Base-by-base conservation (phyloP, 2,888 invertebrate genomes). In the Camponotus fellah region DNA sequence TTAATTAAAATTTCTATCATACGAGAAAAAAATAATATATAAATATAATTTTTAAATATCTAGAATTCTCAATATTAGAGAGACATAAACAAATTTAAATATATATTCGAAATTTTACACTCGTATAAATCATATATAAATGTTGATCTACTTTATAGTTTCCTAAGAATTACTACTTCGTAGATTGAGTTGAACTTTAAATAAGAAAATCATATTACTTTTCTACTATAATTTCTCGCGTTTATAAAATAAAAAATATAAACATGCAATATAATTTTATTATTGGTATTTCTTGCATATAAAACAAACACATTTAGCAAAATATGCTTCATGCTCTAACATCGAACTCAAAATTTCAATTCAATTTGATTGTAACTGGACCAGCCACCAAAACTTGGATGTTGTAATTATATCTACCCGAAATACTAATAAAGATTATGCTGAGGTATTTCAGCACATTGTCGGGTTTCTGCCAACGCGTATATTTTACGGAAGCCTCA, bases 401-500 rank as follows among this genome's bases (percentile, higher is more conserved):
- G 4, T 40, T 12, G 12, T 37, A 6, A 53, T 56, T 32, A 37
- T 62, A 77, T 40, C 34, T 32, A 53, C 3, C 12, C 37, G 37
- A 72, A 49, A 46, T 21, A 17, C 14, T 72, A 58, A 53, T 60
- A 58, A 58, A 34, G n/a, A 71, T 9, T 32, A 32, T 2, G 3
- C 9, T 64, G 1, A 6, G 49, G 12, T n/a, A 5, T 32, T 37
- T 77, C 40, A 9, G 5, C 58, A n/a, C 43, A 21, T 49, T 12
- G 10, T 60, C 60, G 17, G 10, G 21, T 69, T 12, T 65, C 40
- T 17, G 12, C 69, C 49, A 69, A 53, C 53, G 32, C 34, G 17
- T 79, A 60, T 26, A 37, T 49, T 49, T 77, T 26, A 69, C 21
- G 60, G 17, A 60, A 72, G 72, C 46, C 34, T 21, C 12, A 17